Evolutionary conservation across 2,797 vertebrate genomes (phyloP).

Genomic region (Sphenodon punctatus): DNA sequence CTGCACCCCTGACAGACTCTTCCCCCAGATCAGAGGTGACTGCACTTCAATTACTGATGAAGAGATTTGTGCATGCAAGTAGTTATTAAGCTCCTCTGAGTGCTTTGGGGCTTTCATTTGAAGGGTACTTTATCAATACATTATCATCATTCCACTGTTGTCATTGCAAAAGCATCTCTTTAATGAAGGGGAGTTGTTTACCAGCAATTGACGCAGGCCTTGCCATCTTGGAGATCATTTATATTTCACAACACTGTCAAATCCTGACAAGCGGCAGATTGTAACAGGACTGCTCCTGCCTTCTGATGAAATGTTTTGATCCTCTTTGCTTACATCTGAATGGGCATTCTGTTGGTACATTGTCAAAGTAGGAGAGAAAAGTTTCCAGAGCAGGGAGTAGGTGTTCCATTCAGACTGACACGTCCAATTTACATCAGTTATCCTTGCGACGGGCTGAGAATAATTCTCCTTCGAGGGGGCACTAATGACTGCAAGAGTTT

Average conservation of each 20-base stretch:
- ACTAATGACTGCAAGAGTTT: neutral
- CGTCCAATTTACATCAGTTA: slow-evolving; percentile 35
- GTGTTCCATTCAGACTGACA: slow-evolving; percentile 36
- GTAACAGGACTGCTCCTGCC: slow-evolving; percentile 51
- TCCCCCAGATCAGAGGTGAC: neutral
- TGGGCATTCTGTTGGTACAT: slow-evolving; percentile 40
- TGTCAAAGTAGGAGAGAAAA: slow-evolving; percentile 37
- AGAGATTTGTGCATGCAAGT: neutral
- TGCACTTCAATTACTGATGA: neutral
- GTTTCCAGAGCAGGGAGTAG: slow-evolving; percentile 5
- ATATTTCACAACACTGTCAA: slow-evolving; percentile 69
- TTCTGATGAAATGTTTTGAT: slow-evolving; percentile 54
- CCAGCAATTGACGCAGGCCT: slow-evolving; percentile 35
- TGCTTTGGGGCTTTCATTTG: slow-evolving; percentile 9
- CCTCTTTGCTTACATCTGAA: slow-evolving; percentile 14
- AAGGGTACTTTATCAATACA: slow-evolving; percentile 34
- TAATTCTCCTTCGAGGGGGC: slow-evolving; percentile 14
- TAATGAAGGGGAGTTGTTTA: slow-evolving; percentile 63
- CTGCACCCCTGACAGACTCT: neutral
- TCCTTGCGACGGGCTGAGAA: slow-evolving; percentile 14
- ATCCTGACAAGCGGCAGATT: slow-evolving; percentile 69
- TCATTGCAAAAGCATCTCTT: slow-evolving; percentile 60
- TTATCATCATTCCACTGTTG: slow-evolving; percentile 58
- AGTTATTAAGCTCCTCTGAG: neutral
- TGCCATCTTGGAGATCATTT: slow-evolving; percentile 62